A percentile compares a stretch with the other conserved stretches of the same genome.
Evolutionary conservation across 1,140 invertebrate genomes (phyloP).

Genomic region (Magallana ariakensis): DNA sequence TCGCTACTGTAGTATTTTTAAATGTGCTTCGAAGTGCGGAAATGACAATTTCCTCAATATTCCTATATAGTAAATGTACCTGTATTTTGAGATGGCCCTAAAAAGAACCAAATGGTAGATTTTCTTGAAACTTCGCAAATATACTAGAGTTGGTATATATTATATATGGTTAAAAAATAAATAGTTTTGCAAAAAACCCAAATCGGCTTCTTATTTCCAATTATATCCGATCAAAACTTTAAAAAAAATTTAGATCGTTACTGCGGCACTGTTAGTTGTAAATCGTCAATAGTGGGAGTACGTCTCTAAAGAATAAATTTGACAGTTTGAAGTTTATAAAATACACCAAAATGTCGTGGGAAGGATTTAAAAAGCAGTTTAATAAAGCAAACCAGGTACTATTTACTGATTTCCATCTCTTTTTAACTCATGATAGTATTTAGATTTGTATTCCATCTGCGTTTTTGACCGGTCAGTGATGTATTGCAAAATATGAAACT

Average conservation of each 20-base stretch:
- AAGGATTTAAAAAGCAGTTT: constrained; percentile 98
- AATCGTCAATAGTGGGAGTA: constrained; percentile 40
- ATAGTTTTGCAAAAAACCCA: neutral
- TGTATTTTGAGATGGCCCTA: too few species aligned
- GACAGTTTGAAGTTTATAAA: neutral
- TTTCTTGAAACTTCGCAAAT: too few species aligned
- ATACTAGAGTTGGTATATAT: neutral
- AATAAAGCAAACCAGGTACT: constrained; percentile 98
- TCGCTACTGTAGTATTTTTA: too few species aligned
- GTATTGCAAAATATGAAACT: constrained; percentile 23
- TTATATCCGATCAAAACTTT: neutral
- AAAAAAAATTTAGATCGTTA: neutral
- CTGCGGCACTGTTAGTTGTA: neutral
- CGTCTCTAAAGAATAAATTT: constrained; percentile 26
- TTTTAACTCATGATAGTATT: neutral
- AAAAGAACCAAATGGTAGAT: too few species aligned
- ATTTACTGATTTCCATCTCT: neutral
- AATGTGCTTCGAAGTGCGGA: too few species aligned
- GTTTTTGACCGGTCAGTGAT: neutral
- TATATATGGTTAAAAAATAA: neutral
- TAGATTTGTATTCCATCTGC: neutral
- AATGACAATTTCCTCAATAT: too few species aligned
- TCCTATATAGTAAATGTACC: too few species aligned
- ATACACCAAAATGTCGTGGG: constrained; percentile 90
- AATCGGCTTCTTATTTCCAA: too few species aligned